Evolutionary conservation across 2,888 invertebrate genomes (phyloP).

Genomic region (Acleris cristana): DNA sequence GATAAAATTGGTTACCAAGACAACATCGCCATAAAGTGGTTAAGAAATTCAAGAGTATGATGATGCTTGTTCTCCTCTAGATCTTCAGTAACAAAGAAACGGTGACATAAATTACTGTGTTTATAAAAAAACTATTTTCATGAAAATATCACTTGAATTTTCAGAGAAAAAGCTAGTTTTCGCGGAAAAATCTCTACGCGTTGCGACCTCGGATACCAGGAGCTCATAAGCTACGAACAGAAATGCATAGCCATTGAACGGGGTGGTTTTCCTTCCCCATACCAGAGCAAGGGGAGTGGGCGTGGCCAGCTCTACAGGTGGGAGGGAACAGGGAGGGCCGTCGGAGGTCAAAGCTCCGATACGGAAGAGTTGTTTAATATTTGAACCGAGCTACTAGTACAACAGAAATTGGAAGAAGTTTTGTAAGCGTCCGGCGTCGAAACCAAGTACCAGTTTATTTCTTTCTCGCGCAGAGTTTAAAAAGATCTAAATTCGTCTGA

Average conservation of each 20-base stretch:
- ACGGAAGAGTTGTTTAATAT: slow-evolving; percentile 31
- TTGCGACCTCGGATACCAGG: slow-evolving; percentile 39
- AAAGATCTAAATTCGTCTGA: too few relatives aligned
- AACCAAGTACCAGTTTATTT: too few relatives aligned
- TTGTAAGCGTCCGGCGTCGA: background rate
- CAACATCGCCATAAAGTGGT: too few relatives aligned
- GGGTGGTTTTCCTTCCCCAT: slow-evolving; percentile 2
- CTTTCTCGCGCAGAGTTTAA: too few relatives aligned
- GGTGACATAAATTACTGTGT: too few relatives aligned
- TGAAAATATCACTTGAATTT: too few relatives aligned
- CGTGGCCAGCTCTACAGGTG: slow-evolving; percentile 24
- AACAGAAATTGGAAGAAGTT: background rate
- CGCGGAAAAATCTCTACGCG: slow-evolving; percentile 40
- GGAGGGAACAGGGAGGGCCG: slow-evolving; percentile 14
- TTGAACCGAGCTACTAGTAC: slow-evolving; percentile 18
- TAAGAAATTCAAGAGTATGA: too few relatives aligned
- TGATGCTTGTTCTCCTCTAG: too few relatives aligned
- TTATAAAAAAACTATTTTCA: too few relatives aligned
- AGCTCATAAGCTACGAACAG: slow-evolving; percentile 20
- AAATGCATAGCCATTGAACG: background rate
- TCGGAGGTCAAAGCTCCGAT: slow-evolving; percentile 19
- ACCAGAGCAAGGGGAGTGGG: slow-evolving; percentile 9
- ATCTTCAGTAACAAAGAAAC: too few relatives aligned
- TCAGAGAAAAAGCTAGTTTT: slow-evolving; percentile 28
- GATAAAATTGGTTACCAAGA: too few relatives aligned